Base-by-base conservation (phyloP, 1,140 invertebrate genomes). In the Lysiphlebus fabarum region DNA sequence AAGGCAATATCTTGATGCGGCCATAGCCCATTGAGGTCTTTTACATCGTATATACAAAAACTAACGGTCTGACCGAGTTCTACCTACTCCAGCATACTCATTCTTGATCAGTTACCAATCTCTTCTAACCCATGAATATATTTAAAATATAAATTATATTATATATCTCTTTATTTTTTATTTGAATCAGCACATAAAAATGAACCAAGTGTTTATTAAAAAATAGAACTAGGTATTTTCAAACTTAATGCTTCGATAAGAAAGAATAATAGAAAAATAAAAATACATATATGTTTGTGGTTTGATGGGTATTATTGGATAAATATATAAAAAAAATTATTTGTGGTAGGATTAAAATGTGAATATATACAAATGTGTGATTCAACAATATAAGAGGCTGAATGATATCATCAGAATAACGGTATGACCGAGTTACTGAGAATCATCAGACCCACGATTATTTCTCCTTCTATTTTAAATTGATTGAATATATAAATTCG, bases 11-110 rank as follows among this genome's bases (percentile, higher is more conserved):
- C 53, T 45, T 66, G 65, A 66, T 70, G 65, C 68, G 63, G 49
- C 65, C 62, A 67, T 58, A 70, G 64, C 65, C 68, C 72, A 76
- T 75, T 72, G 68, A 76, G 67, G 71, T 67, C 67, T 51, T 70
- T 67, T 26, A 57, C 67, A 65, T 59, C 65, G 62, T 64, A 66
- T 66, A 63, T 69, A n/a, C n/a, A n/a, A 53, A 45, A 67, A 62
- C 60, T 74, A 76, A 76, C 74, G 74, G 74, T 75, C 43, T 69
- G 74, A 70, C 73, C 74, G 74, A 76, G 71, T 76, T 74, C n/a
- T n/a, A n/a, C n/a, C n/a, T n/a, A n/a, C n/a, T n/a, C n/a, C n/a
- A n/a, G n/a, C n/a, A n/a, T n/a, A n/a, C n/a, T n/a, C n/a, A n/a
- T n/a, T n/a, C 45, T 49, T 33, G 43, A 55, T 50, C 36, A 34